Percentiles rank a stretch among this genome's conserved stretches.
Conservation (phyloP, 1,140 invertebrate species). For the Dendroctonus valens region DNA sequence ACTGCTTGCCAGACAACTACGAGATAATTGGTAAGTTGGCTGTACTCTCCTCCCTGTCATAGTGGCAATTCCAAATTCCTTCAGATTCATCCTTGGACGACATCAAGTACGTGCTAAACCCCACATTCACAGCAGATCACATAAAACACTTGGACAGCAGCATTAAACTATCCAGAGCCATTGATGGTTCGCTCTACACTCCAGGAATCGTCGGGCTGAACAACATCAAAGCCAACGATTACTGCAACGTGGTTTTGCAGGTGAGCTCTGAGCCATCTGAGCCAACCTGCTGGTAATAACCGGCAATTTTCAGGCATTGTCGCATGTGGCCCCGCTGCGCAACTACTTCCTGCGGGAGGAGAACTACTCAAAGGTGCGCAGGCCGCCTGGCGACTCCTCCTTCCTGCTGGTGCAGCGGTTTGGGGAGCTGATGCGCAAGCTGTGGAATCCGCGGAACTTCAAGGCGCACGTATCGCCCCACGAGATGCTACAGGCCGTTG, state of each 20-base stretch:
- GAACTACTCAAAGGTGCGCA: conserved; percentile 85
- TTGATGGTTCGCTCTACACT: conserved; percentile 94
- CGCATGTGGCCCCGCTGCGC: conserved; percentile 90
- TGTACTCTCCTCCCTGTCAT: conserved; percentile 4
- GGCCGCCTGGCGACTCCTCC: conserved; percentile 89
- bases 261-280: conserved; percentile 51
- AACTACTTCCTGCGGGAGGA: conserved; percentile 94
- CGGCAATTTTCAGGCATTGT: conserved; percentile 68
- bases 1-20: conserved; percentile 99
- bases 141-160: conserved; percentile 79
- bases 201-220: conserved; percentile 97
- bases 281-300: neutral
- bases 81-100: conserved; percentile 96
- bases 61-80: conserved; percentile 28
- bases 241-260: conserved; percentile 97
- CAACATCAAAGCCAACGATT: conserved; percentile 99
- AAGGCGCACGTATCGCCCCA: conserved; percentile 99
- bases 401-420: conserved; percentile 94
- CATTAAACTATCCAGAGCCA: conserved; percentile 89
- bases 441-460: conserved; percentile 99
- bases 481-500: conserved; percentile 99
- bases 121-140: conserved; percentile 84
- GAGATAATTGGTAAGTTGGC: conserved; percentile 87
- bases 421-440: conserved; percentile 94
- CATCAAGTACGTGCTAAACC: conserved; percentile 98